Evolutionary conservation across 2,888 invertebrate genomes (phyloP), one percentile per base, ranked within the genome.

Genomic region (Dascillus cervinus): DNA sequence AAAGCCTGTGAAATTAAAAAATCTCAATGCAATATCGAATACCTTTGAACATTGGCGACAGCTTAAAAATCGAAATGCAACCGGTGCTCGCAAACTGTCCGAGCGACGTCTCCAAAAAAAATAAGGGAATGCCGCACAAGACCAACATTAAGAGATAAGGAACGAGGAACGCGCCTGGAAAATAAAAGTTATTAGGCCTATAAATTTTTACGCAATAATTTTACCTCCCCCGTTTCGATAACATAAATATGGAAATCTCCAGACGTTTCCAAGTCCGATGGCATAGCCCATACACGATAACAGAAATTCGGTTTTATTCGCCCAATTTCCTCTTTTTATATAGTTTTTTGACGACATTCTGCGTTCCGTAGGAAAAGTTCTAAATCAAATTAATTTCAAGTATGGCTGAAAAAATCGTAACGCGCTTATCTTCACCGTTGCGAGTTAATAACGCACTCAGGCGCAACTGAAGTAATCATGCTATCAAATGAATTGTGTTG

Each of bases 11-110:
- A 23, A 14, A 12, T n/a, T 8, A 24, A 17, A n/a, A 22, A 3
- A 22, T 26, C 23, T 8, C 11, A n/a, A 11, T 11, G 13, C 10
- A 11, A 4, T 10, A 26, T 36, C 43, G 44, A 17, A 40, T 66
- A 86, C 89, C 91, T 79, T 89, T 91, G 55, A 91, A 82, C 22
- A 91, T 64, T 1, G 91, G 90, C 31, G 77, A 77, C 50, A 86
- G 76, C 46, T 79, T 79, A 66, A 87, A 90, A 43, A 88, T 73
- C 11, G 82, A 80, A 43, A 88, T 77, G 47, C 86, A 86, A 44
- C 89, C 87, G 19, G 82, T 78, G 49, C 82, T 81, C 13, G 84
- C 74, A 63, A 88, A 87, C 58, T 92, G 91, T 10, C 91, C 91
- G 49, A 91, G 70, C 1, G 82, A 75, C 0, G 87, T 79, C 65